phyloP scores from a whole-genome alignment of 2,888 invertebrate species.

The Drosophila seclusa region DNA sequence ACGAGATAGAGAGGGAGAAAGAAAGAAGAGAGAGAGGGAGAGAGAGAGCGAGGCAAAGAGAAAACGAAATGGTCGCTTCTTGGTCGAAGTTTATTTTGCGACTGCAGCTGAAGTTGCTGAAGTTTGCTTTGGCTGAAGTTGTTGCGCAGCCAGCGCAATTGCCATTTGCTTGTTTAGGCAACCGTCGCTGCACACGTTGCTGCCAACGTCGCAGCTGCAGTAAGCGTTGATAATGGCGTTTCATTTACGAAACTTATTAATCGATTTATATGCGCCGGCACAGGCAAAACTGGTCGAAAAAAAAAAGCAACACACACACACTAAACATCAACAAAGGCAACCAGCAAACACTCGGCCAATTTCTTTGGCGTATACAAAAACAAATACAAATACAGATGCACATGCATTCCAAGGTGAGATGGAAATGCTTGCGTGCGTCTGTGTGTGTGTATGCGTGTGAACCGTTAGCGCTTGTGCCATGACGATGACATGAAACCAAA shows the following conservation, averaged over 20 bases:
- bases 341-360: slow-evolving; percentile 41
- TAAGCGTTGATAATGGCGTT: slow-evolving; percentile 63
- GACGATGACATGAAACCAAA: slow-evolving; percentile 58
- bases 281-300: slow-evolving; percentile 39
- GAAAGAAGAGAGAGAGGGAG: background rate
- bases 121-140: slow-evolving; percentile 29
- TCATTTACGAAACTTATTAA: slow-evolving; percentile 78
- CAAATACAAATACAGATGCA: slow-evolving; percentile 24
- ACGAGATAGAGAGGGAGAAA: background rate
- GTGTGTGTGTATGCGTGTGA: slow-evolving; percentile 35
- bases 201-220: slow-evolving; percentile 21
- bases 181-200: slow-evolving; percentile 31
- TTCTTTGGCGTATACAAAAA: slow-evolving; percentile 43
- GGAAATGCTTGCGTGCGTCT: slow-evolving; percentile 57
- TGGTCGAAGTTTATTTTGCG: slow-evolving; percentile 51
- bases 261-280: slow-evolving; percentile 77
- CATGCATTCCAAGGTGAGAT: slow-evolving; percentile 68
- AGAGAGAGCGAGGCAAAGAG: slow-evolving; percentile 2
- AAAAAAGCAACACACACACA: background rate
- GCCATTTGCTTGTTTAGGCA: slow-evolving; percentile 45
- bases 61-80: slow-evolving; percentile 17
- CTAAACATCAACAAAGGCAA: slow-evolving; percentile 12
- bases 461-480: slow-evolving; percentile 64
- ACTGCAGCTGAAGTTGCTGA: slow-evolving; percentile 32
- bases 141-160: slow-evolving; percentile 60